These are phyloP conservation scores for Lepidocyrtinus sp. DNA, from an alignment of 2,888 invertebrate species.

Conservation along the genomic window DNA sequence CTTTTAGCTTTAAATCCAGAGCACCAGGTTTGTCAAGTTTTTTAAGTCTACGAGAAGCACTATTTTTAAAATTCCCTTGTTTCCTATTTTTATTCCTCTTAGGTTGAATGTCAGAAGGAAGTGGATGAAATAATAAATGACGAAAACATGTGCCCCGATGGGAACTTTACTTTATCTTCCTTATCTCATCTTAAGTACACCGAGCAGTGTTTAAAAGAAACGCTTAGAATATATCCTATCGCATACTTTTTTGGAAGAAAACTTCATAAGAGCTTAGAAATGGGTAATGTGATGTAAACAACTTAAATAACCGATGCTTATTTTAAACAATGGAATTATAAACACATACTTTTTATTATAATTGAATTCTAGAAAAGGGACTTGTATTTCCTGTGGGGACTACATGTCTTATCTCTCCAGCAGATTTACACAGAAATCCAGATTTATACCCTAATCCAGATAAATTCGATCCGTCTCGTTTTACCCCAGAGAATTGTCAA, in stretches of 20 bases:
- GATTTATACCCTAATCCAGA: slow-evolving; percentile 34
- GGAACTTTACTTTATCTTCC: slow-evolving; percentile 36
- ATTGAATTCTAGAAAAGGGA: slow-evolving; percentile 14
- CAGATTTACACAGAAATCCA: slow-evolving; percentile 34
- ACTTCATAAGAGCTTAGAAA: slow-evolving; percentile 7
- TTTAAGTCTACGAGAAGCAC: neutral
- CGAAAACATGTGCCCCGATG: slow-evolving; percentile 36
- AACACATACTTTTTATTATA: neutral
- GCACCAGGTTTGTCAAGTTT: slow-evolving; percentile 31
- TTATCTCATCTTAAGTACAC: slow-evolving; percentile 35
- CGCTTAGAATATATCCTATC: slow-evolving; percentile 38
- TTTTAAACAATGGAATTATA: neutral
- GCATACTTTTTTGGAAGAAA: slow-evolving; percentile 21
- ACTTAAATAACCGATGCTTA: no score
- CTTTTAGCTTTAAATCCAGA: slow-evolving; percentile 36
- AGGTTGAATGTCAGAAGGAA: slow-evolving; percentile 41
- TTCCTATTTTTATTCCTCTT: neutral
- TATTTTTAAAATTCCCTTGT: neutral
- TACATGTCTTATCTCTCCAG: slow-evolving; percentile 3
- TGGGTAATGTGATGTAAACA: slow-evolving; percentile 35
- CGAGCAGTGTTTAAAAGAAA: slow-evolving; percentile 40
- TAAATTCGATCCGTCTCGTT: slow-evolving; percentile 42
- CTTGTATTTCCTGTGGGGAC: slow-evolving; percentile 30
- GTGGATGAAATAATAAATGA: slow-evolving; percentile 26
- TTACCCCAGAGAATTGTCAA: slow-evolving; percentile 27